These are phyloP conservation scores for Varroa destructor DNA, from an alignment of 1,140 invertebrate genomes.

Conservation along the genomic window DNA sequence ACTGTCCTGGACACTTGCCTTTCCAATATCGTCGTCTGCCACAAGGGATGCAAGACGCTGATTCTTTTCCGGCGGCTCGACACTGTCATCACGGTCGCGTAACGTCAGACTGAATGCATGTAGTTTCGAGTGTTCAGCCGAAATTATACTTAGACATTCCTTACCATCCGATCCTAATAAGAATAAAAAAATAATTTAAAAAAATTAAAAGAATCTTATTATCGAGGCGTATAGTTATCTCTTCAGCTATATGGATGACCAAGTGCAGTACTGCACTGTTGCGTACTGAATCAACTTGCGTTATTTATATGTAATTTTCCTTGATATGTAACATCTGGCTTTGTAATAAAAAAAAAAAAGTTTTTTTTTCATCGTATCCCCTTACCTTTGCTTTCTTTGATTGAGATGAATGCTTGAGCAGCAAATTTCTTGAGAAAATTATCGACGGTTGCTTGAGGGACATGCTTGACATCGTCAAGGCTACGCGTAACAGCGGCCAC, in stretches of 20 bases:
- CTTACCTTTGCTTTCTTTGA: constrained; percentile 31
- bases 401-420: constrained; percentile 62
- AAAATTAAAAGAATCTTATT: not conserved
- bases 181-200: constrained; percentile 33
- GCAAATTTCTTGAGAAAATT: constrained; percentile 74
- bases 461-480: constrained; percentile 44
- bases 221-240: not conserved
- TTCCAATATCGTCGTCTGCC: not conserved
- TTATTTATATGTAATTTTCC: too few relatives aligned
- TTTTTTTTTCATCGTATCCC: not conserved
- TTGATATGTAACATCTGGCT: not conserved
- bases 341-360: too few relatives aligned
- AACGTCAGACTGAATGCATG: constrained; percentile 49
- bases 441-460: constrained; percentile 52
- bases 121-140: constrained; percentile 56
- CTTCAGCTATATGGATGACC: not conserved
- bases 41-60: not conserved
- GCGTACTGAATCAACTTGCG: too few relatives aligned
- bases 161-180: constrained; percentile 46
- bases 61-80: too few relatives aligned
- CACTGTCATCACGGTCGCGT: constrained; percentile 26
- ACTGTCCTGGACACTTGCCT: constrained; percentile 29
- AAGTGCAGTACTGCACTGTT: not conserved
- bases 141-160: constrained; percentile 50
- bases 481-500: constrained; percentile 49